These are phyloP conservation scores for Ptychochromis oligacanthus DNA, from an alignment of 2,113 vertebrate genomes.

Conservation along the genomic window DNA sequence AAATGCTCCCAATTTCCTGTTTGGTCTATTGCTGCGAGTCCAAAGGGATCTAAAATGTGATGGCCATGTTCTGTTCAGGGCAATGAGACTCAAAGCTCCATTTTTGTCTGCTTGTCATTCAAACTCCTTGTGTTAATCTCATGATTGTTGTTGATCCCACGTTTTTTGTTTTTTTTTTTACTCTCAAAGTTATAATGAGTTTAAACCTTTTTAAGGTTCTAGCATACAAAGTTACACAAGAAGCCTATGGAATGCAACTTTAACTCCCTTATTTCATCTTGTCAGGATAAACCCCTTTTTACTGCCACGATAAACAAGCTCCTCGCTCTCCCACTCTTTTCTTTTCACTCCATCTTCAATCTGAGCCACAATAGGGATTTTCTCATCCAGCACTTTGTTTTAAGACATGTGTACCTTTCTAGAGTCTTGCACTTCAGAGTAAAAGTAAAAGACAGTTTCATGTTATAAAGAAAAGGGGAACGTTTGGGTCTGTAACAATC, in stretches of 20 bases:
- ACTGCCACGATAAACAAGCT: conserved; percentile 55
- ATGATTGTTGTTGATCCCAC: neutral
- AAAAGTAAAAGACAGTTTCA: neutral
- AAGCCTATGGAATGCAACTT: conserved; percentile 40
- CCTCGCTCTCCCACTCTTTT: conserved; percentile 36
- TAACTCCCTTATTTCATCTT: conserved; percentile 54
- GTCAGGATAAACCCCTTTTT: conserved; percentile 60
- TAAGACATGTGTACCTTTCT: neutral
- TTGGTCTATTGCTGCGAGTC: conserved; percentile 64
- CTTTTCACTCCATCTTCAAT: conserved; percentile 33
- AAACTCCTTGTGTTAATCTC: neutral
- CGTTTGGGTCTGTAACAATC: neutral
- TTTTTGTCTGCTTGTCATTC: neutral
- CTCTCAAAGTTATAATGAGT: neutral
- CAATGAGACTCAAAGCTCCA: conserved; percentile 36
- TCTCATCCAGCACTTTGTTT: conserved; percentile 19
- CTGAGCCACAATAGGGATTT: conserved; percentile 22
- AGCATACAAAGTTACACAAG: conserved; percentile 17
- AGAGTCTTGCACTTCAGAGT: neutral
- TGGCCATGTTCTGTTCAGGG: conserved; percentile 27
- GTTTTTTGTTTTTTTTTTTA: neutral
- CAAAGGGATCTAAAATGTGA: conserved; percentile 52
- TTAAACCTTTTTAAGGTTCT: neutral
- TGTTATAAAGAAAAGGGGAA: neutral
- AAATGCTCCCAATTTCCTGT: conserved; percentile 79